phyloP scores from a whole-genome alignment of 1,140 invertebrate genomes.

The Drosophila navojoa region DNA sequence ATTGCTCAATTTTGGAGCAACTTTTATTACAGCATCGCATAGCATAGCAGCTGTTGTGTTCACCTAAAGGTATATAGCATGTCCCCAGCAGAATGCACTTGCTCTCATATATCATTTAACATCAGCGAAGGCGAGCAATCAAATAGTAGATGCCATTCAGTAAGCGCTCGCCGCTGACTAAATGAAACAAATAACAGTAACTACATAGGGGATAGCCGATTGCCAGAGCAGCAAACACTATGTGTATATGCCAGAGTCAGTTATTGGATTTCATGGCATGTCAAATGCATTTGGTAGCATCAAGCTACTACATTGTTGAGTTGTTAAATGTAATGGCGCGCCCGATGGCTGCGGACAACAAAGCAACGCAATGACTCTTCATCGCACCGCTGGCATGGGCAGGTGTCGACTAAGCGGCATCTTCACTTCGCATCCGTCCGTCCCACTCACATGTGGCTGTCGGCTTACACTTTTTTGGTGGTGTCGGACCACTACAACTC shows the following conservation, averaged over 20 bases:
- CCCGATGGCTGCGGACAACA: not conserved
- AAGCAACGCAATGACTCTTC: not conserved
- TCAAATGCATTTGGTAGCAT: conserved; percentile 76
- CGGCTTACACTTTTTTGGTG: conserved; percentile 27
- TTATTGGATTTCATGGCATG: conserved; percentile 69
- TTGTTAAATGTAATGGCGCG: conserved; percentile 8
- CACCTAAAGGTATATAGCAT: not conserved
- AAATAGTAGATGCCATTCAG: conserved; percentile 5
- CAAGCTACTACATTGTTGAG: conserved; percentile 33
- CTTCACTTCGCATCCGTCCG: not conserved
- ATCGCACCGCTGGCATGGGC: not conserved
- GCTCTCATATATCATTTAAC: conserved; percentile 4
- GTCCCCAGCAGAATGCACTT: not conserved
- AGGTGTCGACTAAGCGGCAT: conserved; percentile 9
- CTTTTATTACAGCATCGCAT: conserved; percentile 9
- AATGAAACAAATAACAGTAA: conserved; percentile 58
- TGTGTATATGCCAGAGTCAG: conserved; percentile 3
- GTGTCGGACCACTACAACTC: conserved; percentile 6
- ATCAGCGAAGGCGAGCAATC: conserved; percentile 3
- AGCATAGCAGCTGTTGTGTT: not conserved
- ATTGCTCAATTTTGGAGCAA: conserved; percentile 23
- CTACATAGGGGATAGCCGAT: conserved; percentile 5
- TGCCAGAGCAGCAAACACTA: not conserved
- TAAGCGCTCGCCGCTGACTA: conserved; percentile 17
- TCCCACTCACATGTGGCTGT: not conserved